A percentile compares a stretch with the other conserved stretches of the same genome.
phyloP scores from a whole-genome alignment of 2,888 invertebrate genomes.

The Listrodromus nycthemerus region DNA sequence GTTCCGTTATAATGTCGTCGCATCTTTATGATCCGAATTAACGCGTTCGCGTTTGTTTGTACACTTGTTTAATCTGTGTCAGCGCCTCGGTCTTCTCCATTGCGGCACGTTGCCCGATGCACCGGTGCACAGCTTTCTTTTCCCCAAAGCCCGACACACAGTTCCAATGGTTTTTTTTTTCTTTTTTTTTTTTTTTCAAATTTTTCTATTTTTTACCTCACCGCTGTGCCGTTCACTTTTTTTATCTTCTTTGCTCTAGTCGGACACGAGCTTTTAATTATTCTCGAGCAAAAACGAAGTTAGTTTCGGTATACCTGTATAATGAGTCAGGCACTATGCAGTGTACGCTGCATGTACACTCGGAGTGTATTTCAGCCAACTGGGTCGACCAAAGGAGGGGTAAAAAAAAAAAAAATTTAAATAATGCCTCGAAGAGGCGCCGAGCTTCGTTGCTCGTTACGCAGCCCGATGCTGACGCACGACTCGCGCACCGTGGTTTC shows the following conservation, averaged over 20 bases:
- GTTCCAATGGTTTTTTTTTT: background rate
- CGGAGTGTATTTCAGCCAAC: conserved; percentile 57
- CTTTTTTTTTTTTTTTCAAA: conserved; percentile 2
- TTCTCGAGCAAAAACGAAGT: conserved; percentile 60
- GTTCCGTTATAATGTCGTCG: conserved; percentile 22
- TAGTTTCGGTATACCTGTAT: conserved; percentile 53
- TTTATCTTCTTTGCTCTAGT: conserved; percentile 55
- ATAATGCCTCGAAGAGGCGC: conserved; percentile 45
- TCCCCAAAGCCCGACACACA: background rate
- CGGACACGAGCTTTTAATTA: conserved; percentile 66
- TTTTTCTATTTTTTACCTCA: conserved; percentile 4
- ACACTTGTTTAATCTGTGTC: conserved; percentile 1
- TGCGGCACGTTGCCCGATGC: background rate
- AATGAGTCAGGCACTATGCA: conserved; percentile 25
- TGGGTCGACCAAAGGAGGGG: conserved; percentile 51
- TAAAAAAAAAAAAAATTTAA: conserved; percentile 5
- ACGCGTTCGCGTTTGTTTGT: background rate
- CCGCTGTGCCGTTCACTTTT: conserved; percentile 42
- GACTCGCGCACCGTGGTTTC: conserved; percentile 21
- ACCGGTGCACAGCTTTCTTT: conserved; percentile 20
- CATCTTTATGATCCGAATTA: background rate
- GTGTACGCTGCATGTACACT: conserved; percentile 36
- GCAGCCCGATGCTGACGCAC: conserved; percentile 42
- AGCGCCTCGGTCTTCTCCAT: conserved; percentile 24
- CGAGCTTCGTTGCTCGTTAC: conserved; percentile 60